A percentile compares a stretch with the other conserved stretches of the same genome.
Conservation (phyloP, 2,113 vertebrate genomes). For the Acrocephalus arundinaceus region DNA sequence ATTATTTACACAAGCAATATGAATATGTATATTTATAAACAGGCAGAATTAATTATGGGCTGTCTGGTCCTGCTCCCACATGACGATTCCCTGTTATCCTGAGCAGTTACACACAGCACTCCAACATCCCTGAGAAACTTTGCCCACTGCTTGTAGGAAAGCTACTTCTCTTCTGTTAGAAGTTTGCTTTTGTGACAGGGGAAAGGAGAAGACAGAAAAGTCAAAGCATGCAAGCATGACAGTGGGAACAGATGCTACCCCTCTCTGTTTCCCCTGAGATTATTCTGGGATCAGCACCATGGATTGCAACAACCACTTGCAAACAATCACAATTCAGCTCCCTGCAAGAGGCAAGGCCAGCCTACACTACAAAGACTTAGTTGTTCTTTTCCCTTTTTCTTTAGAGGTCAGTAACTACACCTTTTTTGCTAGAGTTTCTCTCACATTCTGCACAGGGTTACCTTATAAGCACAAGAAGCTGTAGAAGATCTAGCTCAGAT, state of each 20-base stretch:
- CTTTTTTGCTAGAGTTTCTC: background rate
- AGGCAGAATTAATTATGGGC: background rate
- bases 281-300: background rate
- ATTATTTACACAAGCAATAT: background rate
- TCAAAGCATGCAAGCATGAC: accelerated
- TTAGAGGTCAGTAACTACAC: background rate
- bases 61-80: background rate
- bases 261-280: background rate
- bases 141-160: background rate
- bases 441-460: background rate
- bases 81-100: background rate
- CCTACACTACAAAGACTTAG: background rate
- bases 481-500: background rate
- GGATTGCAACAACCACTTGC: background rate
- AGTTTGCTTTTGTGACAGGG: background rate
- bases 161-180: background rate
- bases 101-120: background rate
- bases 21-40: background rate
- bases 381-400: background rate
- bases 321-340: background rate
- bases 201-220: background rate
- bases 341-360: background rate
- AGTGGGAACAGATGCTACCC: background rate
- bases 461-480: background rate
- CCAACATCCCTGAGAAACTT: background rate